Evolutionary conservation across 2,113 vertebrate genomes (phyloP).

Genomic region (Tiliqua scincoides): DNA sequence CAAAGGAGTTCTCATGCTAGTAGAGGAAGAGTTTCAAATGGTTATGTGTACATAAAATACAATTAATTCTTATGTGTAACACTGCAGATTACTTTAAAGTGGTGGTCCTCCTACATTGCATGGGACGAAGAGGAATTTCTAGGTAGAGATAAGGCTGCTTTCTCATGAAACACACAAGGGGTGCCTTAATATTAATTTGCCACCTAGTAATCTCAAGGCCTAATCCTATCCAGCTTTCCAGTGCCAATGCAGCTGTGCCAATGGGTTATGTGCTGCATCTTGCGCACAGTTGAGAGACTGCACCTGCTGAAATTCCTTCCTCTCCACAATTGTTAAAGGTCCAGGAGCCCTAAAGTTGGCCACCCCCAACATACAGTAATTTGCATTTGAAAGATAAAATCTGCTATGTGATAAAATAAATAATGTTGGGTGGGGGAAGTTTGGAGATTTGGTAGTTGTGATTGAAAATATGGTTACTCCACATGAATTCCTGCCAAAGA

Average conservation of each 20-base stretch:
- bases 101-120: slow-evolving; percentile 16
- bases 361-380: too few relatives aligned
- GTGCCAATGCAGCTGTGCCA: too few relatives aligned
- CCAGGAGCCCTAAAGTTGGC: too few relatives aligned
- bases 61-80: slow-evolving; percentile 51
- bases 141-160: background rate
- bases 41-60: slow-evolving; percentile 51
- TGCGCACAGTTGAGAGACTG: too few relatives aligned
- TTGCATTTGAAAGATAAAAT: too few relatives aligned
- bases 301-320: too few relatives aligned
- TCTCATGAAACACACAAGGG: background rate
- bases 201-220: background rate
- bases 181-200: background rate
- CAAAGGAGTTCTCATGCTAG: slow-evolving; percentile 63
- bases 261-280: too few relatives aligned
- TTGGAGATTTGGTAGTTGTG: too few relatives aligned
- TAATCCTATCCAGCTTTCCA: too few relatives aligned
- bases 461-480: background rate
- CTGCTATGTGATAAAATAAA: too few relatives aligned
- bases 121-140: background rate
- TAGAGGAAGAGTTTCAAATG: slow-evolving; percentile 67
- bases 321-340: too few relatives aligned
- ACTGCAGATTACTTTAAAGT: slow-evolving; percentile 34
- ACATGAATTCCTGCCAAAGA: background rate
- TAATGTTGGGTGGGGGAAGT: background rate